phyloP scores from a whole-genome alignment of 35 echinoderm and acorn worm genomes.

The Apostichopus japonicus region DNA sequence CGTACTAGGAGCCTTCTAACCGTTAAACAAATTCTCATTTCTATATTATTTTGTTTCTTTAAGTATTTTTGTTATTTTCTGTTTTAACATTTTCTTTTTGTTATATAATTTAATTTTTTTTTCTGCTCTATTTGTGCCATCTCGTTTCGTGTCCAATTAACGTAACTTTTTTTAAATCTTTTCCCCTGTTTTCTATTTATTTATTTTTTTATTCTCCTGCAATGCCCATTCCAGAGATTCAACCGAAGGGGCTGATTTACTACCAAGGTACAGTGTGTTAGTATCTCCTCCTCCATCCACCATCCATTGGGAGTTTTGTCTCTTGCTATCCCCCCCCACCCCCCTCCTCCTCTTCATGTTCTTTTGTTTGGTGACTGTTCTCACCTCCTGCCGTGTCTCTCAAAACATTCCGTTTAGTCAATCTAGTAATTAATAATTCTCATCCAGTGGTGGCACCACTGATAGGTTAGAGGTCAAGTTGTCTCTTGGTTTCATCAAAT shows the following conservation, averaged over 20 bases:
- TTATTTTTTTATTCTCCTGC: constrained; percentile 36
- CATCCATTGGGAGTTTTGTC: background rate
- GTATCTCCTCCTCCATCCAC: background rate
- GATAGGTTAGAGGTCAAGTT: too few relatives aligned
- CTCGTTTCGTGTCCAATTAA: background rate
- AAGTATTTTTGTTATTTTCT: background rate
- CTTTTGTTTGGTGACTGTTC: background rate
- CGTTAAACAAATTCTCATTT: too few relatives aligned
- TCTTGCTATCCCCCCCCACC: background rate
- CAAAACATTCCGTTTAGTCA: background rate
- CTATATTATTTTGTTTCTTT: background rate
- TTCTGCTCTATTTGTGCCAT: background rate
- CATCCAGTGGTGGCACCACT: background rate
- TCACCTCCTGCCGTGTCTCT: background rate
- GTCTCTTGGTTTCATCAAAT: too few relatives aligned
- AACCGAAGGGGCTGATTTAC: constrained; percentile 39
- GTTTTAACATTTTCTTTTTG: background rate
- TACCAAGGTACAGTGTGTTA: constrained; percentile 49
- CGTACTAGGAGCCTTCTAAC: background rate
- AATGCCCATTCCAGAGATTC: constrained; percentile 51
- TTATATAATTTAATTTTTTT: background rate
- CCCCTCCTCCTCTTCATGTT: background rate
- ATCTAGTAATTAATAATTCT: background rate
- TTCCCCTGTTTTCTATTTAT: background rate
- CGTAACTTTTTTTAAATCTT: constrained; percentile 6